Evolutionary conservation across 1,140 invertebrate genomes (phyloP), one percentile per base, ranked within the genome.

Genomic region (Dinothrombium tinctorium): DNA sequence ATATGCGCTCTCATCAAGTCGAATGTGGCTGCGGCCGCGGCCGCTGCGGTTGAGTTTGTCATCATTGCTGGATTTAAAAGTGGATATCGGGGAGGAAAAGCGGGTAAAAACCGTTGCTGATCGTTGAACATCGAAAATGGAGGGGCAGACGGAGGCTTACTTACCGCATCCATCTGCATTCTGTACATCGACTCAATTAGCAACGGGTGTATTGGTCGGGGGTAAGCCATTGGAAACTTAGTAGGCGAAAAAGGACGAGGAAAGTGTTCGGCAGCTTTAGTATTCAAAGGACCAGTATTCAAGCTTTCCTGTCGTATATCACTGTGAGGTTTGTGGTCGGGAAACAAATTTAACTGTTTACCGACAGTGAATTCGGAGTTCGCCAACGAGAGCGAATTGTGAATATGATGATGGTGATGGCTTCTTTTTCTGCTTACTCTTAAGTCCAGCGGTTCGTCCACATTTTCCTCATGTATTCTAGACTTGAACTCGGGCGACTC

Each of bases 151-250:
- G 28, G 19, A 9, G 31, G 23, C 22, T 39, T 26, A 37, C 4
- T 21, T 4, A 23, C 25, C 4, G 26, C 25, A 28, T 47, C 46
- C 12, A 43, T 31, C 35, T 49, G 49, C 22, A 45, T 37, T 6
- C 47, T 36, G 21, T 51, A 51, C 42, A 51, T 48, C 12, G 48
- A 45, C 25, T 49, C 51, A 22, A 52, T 38, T 31, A 52, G 44
- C 43, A 52, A 44, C 9, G 49, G 50, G 39, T 51, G 47, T 9
- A 52, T 40, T 12, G 51, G 51, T 23, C 49, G 43, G 0, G 76
- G 74, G 47, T 77, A 79, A 1, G 72, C 72, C 65, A 80, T 70
- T 1, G 48, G 49, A 25, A 51, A 38, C 29, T 53, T 47, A 22
- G 25, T 47, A 0, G 49, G 50, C 14, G 52, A 47, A n/a, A 40